These are phyloP conservation scores for Ectemnius lituratus DNA, from an alignment of 2,888 invertebrate species.

Conservation along the genomic window DNA sequence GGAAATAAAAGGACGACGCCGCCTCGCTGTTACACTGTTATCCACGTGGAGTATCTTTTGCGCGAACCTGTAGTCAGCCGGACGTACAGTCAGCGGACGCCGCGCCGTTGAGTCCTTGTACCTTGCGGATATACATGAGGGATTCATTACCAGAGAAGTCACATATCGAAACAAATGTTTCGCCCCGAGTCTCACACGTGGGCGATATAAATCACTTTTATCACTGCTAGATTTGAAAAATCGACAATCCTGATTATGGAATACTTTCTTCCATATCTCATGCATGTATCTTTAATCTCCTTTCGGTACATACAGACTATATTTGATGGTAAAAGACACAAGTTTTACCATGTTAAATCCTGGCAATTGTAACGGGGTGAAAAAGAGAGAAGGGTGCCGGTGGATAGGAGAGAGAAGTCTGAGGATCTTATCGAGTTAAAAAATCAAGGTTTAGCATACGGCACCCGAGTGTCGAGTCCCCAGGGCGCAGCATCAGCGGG, in stretches of 20 bases:
- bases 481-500: slow-evolving; percentile 12
- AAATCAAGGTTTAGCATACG: slow-evolving; percentile 28
- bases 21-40: slow-evolving; percentile 45
- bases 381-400: no score
- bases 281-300: no score
- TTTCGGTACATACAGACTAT: no score
- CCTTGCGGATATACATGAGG: slow-evolving; percentile 41
- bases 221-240: slow-evolving; percentile 6
- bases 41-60: slow-evolving; percentile 58
- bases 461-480: slow-evolving; percentile 24
- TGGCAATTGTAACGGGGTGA: no score
- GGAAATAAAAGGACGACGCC: slow-evolving; percentile 41
- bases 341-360: no score
- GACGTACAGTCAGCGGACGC: slow-evolving; percentile 45
- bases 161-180: slow-evolving; percentile 41
- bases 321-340: no score
- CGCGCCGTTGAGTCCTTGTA: slow-evolving; percentile 41
- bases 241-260: no score
- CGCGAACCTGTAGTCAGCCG: slow-evolving; percentile 47
- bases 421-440: slow-evolving; percentile 1
- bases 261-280: no score
- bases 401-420: neutral
- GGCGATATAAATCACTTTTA: slow-evolving; percentile 56
- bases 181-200: slow-evolving; percentile 39
- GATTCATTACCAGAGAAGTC: slow-evolving; percentile 55